phyloP scores from a whole-genome alignment of 2,888 invertebrate species.

The Perizoma flavofasciatum region DNA sequence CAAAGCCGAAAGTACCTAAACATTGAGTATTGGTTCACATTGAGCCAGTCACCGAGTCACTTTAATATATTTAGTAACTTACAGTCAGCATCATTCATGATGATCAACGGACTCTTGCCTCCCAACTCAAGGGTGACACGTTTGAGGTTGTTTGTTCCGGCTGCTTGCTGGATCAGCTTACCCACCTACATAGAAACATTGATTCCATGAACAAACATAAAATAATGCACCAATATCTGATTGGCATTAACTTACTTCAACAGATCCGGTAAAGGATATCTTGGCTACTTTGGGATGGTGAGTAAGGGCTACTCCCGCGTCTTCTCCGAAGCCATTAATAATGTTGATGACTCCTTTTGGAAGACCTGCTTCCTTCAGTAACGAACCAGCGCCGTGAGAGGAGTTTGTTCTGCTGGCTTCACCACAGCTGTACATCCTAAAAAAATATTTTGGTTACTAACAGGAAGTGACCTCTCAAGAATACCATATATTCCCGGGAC shows the following conservation, averaged over 20 bases:
- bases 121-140: slow-evolving; percentile 92
- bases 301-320: slow-evolving; percentile 89
- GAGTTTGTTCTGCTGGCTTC: slow-evolving; percentile 97
- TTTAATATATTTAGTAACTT: too few relatives aligned
- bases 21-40: too few relatives aligned
- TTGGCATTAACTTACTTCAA: slow-evolving; percentile 69
- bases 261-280: slow-evolving; percentile 88
- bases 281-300: slow-evolving; percentile 90
- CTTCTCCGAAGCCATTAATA: slow-evolving; percentile 92
- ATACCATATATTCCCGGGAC: too few relatives aligned
- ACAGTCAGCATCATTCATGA: slow-evolving; percentile 91
- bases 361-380: slow-evolving; percentile 93
- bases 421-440: slow-evolving; percentile 91
- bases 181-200: slow-evolving; percentile 70
- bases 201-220: too few relatives aligned
- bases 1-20: too few relatives aligned
- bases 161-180: slow-evolving; percentile 85
- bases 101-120: slow-evolving; percentile 93
- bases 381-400: slow-evolving; percentile 92
- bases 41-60: too few relatives aligned
- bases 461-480: too few relatives aligned
- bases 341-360: slow-evolving; percentile 96
- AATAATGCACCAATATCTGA: too few relatives aligned
- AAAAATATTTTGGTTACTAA: too few relatives aligned
- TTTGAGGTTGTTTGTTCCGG: slow-evolving; percentile 91